These are phyloP conservation scores for Guaruba guarouba DNA, from an alignment of 2,113 vertebrate genomes.

Conservation along the genomic window DNA sequence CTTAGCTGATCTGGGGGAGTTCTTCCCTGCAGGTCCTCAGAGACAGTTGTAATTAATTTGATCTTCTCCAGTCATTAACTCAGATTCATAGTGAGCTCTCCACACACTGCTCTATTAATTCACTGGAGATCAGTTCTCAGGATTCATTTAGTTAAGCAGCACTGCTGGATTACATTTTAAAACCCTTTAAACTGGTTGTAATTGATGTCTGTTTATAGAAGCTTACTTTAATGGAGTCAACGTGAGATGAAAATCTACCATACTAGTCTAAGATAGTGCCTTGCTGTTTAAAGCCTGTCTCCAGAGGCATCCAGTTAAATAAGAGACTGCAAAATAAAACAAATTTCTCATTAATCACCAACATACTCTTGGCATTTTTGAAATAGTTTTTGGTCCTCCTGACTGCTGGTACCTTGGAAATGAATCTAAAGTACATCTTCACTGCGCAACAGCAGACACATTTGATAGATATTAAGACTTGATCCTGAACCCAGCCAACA, in stretches of 20 bases:
- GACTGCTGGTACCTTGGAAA: slow-evolving; percentile 8
- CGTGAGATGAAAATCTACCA: slow-evolving; percentile 67
- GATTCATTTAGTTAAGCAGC: slow-evolving; percentile 84
- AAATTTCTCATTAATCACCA: slow-evolving; percentile 65
- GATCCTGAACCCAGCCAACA: background rate
- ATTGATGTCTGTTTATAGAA: slow-evolving; percentile 85
- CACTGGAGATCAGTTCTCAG: slow-evolving; percentile 78
- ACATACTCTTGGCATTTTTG: slow-evolving; percentile 9
- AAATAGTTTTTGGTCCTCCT: slow-evolving; percentile 35
- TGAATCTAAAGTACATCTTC: background rate
- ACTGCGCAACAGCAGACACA: background rate
- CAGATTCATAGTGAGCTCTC: slow-evolving; percentile 73
- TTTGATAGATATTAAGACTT: background rate
- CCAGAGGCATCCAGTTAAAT: slow-evolving; percentile 61
- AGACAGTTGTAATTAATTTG: slow-evolving; percentile 84
- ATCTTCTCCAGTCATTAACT: slow-evolving; percentile 84
- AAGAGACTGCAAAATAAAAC: slow-evolving; percentile 63
- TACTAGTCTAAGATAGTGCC: slow-evolving; percentile 34
- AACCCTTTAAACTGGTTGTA: slow-evolving; percentile 82
- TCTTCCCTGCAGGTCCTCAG: slow-evolving; percentile 74
- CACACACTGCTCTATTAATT: slow-evolving; percentile 79
- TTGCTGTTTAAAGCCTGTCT: slow-evolving; percentile 46
- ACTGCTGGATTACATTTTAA: slow-evolving; percentile 83
- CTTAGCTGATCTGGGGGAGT: slow-evolving; percentile 68
- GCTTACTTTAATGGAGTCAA: slow-evolving; percentile 80